Evolutionary conservation across 2,113 vertebrate species (phyloP).

Genomic region (Lota lota): DNA sequence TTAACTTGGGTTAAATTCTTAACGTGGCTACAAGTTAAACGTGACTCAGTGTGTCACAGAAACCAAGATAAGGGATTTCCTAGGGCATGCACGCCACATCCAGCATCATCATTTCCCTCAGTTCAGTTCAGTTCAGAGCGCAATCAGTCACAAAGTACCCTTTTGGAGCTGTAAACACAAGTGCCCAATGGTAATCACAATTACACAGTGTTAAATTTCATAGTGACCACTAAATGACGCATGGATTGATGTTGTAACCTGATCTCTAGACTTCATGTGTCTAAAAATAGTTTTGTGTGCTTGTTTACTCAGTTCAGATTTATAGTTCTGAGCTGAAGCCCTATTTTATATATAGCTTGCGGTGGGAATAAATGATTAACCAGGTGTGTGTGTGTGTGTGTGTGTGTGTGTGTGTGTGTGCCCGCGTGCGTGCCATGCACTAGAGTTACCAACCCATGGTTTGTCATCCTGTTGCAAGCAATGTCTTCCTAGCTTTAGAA

Average conservation of each 20-base stretch:
- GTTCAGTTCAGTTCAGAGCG: background rate
- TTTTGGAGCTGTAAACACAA: background rate
- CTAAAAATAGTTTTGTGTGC: background rate
- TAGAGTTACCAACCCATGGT: background rate
- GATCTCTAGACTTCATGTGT: background rate
- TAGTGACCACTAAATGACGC: background rate
- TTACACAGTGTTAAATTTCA: background rate
- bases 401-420: conserved; percentile 3
- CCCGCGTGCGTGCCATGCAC: background rate
- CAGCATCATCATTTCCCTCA: background rate
- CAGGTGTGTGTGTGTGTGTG: background rate
- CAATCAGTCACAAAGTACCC: background rate
- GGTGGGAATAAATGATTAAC: conserved; percentile 44
- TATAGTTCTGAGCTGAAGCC: conserved; percentile 22
- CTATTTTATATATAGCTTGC: conserved; percentile 7
- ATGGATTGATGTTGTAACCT: background rate
- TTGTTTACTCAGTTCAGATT: conserved; percentile 32
- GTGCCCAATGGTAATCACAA: background rate
- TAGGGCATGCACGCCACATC: background rate
- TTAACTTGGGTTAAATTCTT: too few species aligned
- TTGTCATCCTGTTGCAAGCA: background rate
- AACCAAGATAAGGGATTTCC: too few species aligned
- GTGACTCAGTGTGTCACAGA: too few species aligned
- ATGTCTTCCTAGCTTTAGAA: too few species aligned
- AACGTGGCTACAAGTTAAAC: too few species aligned